Conservation (phyloP, 2,888 invertebrate species). For the Boloria selene region DNA sequence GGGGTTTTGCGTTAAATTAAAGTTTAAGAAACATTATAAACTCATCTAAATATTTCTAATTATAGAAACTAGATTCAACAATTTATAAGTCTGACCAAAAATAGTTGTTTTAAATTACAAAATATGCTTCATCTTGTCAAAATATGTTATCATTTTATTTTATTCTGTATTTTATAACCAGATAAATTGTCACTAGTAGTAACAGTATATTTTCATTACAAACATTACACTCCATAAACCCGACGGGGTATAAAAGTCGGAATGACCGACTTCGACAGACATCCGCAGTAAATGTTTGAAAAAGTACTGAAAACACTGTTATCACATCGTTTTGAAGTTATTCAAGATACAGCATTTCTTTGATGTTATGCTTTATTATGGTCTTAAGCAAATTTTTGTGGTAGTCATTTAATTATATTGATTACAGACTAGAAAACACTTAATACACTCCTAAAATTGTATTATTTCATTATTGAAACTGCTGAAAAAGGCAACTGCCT, state of each 20-base stretch:
- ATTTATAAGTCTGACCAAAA: too few relatives aligned
- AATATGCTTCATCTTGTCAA: too few relatives aligned
- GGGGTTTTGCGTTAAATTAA: too few relatives aligned
- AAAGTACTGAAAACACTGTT: conserved; percentile 38
- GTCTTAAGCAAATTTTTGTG: conserved; percentile 11
- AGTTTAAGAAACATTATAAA: too few relatives aligned
- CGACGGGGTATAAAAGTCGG: conserved; percentile 39
- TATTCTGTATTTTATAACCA: conserved; percentile 5
- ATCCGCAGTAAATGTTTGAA: conserved; percentile 45
- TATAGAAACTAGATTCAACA: too few relatives aligned
- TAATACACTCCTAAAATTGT: too few relatives aligned
- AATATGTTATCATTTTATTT: background rate
- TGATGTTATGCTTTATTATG: conserved; percentile 32
- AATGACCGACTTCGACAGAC: conserved; percentile 43
- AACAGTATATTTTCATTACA: conserved; percentile 41
- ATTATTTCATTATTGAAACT: too few relatives aligned
- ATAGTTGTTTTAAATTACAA: too few relatives aligned
- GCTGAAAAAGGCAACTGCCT: too few relatives aligned
- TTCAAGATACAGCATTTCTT: conserved; percentile 30
- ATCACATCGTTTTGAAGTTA: conserved; percentile 36
- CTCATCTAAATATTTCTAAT: too few relatives aligned
- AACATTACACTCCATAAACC: conserved; percentile 44
- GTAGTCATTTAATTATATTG: background rate
- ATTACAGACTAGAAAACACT: background rate
- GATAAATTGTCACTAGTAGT: conserved; percentile 28